Percentiles rank a stretch among this genome's conserved stretches.
phyloP scores from a whole-genome alignment of 2,113 vertebrate species.

The Megaptera novaeangliae region DNA sequence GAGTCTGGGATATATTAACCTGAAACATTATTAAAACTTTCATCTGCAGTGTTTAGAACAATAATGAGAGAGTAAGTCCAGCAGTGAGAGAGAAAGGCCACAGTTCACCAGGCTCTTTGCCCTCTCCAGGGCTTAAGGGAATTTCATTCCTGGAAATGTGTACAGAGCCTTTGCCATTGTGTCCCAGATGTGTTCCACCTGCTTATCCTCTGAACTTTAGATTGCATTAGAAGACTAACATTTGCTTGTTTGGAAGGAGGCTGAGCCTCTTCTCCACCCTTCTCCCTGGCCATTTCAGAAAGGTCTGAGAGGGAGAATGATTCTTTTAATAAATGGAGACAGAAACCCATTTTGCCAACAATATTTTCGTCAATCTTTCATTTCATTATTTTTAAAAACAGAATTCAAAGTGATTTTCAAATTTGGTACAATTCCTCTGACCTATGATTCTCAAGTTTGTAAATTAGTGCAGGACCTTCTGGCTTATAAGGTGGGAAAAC shows the following conservation, averaged over 20 bases:
- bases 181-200: slow-evolving; percentile 53
- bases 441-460: not conserved
- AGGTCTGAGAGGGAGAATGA: slow-evolving; percentile 32
- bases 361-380: not conserved
- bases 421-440: not conserved
- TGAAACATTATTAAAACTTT: not conserved
- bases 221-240: slow-evolving; percentile 69
- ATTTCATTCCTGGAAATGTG: slow-evolving; percentile 46
- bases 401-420: slow-evolving; percentile 6
- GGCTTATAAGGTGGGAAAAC: not conserved
- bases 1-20: not conserved
- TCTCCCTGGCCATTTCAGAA: slow-evolving; percentile 57
- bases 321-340: slow-evolving; percentile 28
- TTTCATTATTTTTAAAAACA: not conserved
- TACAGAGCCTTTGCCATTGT: slow-evolving; percentile 55
- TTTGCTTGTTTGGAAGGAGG: slow-evolving; percentile 57
- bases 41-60: not conserved
- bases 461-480: not conserved
- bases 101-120: not conserved
- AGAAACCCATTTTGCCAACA: not conserved
- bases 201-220: slow-evolving; percentile 71
- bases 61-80: not conserved
- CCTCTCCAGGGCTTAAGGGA: slow-evolving; percentile 33
- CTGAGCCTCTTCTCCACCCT: not conserved
- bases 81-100: not conserved